phyloP scores from a whole-genome alignment of 2,888 invertebrate genomes.

The Steinernema carpocapsae region DNA sequence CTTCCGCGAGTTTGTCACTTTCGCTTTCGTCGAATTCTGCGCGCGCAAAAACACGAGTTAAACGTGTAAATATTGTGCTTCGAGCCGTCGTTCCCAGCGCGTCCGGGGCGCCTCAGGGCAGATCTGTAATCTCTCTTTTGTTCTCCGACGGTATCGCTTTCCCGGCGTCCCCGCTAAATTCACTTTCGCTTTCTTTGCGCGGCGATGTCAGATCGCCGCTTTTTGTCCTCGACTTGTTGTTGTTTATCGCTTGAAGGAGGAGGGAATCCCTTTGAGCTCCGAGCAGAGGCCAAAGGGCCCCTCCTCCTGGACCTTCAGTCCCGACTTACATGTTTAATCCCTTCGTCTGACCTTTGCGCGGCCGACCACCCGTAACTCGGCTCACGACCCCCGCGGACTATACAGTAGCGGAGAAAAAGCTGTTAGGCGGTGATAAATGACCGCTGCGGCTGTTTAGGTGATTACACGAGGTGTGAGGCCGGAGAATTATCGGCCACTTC shows the following conservation, averaged over 20 bases:
- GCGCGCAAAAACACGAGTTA: constrained; percentile 9
- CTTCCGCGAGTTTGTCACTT: constrained; percentile 27
- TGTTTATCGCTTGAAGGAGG: not conserved
- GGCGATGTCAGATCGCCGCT: constrained; percentile 5
- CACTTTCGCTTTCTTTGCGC: constrained; percentile 3
- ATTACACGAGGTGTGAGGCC: constrained; percentile 14
- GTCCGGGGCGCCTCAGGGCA: constrained; percentile 1
- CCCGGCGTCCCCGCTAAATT: not conserved
- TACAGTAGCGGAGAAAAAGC: constrained; percentile 9
- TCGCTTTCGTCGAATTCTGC: constrained; percentile 7
- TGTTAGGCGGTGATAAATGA: constrained; percentile 3
- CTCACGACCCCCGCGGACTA: not conserved
- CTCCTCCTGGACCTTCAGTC: not conserved
- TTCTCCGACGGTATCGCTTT: constrained; percentile 13
- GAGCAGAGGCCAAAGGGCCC: not conserved
- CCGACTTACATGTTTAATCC: constrained; percentile 17
- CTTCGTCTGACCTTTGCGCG: not conserved
- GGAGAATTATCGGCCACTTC: too few species aligned
- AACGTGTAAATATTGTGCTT: constrained; percentile 5
- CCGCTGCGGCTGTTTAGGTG: constrained; percentile 21
- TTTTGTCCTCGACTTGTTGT: not conserved
- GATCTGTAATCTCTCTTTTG: constrained; percentile 12
- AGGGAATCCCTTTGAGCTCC: not conserved
- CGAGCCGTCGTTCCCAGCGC: not conserved
- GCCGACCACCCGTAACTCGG: not conserved